Percentiles rank a stretch among this genome's conserved stretches.
Evolutionary conservation across 2,113 vertebrate genomes (phyloP).

Genomic region (Peromyscus californicus): DNA sequence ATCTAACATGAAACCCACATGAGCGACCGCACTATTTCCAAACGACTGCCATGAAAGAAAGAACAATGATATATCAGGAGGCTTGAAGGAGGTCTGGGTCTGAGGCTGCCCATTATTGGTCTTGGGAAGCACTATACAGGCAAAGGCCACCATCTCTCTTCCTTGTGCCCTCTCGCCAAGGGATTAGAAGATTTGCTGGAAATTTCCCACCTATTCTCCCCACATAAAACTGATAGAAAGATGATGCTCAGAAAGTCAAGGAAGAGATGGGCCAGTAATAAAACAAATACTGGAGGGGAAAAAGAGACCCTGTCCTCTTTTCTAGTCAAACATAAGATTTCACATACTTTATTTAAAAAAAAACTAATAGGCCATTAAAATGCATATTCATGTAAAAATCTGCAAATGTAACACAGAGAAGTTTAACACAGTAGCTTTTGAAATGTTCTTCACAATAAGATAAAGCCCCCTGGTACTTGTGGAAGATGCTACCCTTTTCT

Average conservation of each 20-base stretch:
- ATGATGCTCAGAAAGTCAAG: background rate
- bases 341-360: background rate
- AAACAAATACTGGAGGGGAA: background rate
- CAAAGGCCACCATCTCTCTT: background rate
- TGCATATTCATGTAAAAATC: background rate
- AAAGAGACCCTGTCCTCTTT: background rate
- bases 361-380: background rate
- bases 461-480: conserved; percentile 10
- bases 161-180: background rate
- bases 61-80: background rate
- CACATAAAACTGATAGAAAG: background rate
- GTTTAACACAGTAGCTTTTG: background rate
- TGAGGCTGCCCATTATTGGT: too few relatives aligned
- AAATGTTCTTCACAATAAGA: conserved; percentile 37
- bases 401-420: background rate
- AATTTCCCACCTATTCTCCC: background rate
- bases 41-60: background rate
- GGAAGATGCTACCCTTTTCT: background rate
- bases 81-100: background rate
- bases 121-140: background rate
- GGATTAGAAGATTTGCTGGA: background rate
- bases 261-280: background rate
- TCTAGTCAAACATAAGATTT: background rate
- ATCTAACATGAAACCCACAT: background rate
- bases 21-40: background rate